Evolutionary conservation across 2,888 invertebrate species (phyloP).

Genomic region (Saturnia pavonia): DNA sequence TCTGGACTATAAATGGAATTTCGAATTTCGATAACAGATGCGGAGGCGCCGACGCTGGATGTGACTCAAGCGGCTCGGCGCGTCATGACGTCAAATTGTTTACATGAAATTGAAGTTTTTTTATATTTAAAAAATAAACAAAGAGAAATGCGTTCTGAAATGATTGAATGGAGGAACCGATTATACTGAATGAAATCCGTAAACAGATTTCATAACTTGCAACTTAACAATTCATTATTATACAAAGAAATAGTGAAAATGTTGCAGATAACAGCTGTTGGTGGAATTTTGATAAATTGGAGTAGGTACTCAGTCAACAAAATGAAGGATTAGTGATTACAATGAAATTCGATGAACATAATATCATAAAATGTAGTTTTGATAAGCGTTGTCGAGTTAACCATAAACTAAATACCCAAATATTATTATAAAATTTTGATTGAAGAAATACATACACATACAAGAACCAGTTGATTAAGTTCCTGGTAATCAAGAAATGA

Average conservation of each 20-base stretch:
- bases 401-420: neutral
- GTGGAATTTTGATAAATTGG: neutral
- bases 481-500: neutral
- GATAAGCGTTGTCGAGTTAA: neutral
- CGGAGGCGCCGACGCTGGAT: slow-evolving; percentile 38
- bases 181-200: neutral
- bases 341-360: neutral
- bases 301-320: neutral
- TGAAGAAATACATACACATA: neutral
- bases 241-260: neutral
- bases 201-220: neutral
- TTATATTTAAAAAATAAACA: slow-evolving; percentile 24
- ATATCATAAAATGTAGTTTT: neutral
- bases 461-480: neutral
- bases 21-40: slow-evolving; percentile 46
- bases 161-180: neutral
- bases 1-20: slow-evolving; percentile 56
- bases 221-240: neutral
- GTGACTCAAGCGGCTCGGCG: slow-evolving; percentile 54
- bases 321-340: slow-evolving; percentile 2
- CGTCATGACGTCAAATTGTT: slow-evolving; percentile 44
- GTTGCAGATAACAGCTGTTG: neutral
- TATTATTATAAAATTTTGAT: neutral
- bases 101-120: slow-evolving; percentile 14
- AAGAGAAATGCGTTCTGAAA: neutral